Conservation (phyloP, 2,797 vertebrate species). For the Urosaurus nigricauda region DNA sequence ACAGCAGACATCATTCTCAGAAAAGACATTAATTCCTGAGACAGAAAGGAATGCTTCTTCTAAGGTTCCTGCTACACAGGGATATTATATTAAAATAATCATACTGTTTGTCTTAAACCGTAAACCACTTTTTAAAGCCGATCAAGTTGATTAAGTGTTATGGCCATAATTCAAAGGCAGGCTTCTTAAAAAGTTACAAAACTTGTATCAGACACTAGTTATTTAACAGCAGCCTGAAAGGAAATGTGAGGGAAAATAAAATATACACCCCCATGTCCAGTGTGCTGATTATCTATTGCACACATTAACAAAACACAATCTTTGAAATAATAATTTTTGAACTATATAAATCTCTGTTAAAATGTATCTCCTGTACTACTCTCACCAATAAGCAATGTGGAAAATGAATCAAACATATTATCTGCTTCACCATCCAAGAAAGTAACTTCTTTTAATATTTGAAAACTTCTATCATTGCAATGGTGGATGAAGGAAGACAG, state of each 20-base stretch:
- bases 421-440: not conserved
- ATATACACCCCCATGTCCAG: not conserved
- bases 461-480: not conserved
- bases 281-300: not conserved
- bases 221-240: not conserved
- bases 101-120: not conserved
- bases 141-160: not conserved
- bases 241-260: not conserved
- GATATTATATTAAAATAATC: not conserved
- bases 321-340: not conserved
- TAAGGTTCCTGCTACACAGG: not conserved
- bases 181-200: not conserved
- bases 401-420: not conserved
- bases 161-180: not conserved
- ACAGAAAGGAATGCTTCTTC: not conserved
- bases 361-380: not conserved
- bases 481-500: not conserved
- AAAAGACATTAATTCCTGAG: not conserved
- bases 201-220: not conserved
- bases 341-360: not conserved
- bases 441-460: not conserved
- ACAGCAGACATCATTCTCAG: not conserved
- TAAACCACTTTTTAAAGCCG: not conserved
- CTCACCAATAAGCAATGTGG: not conserved
- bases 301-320: not conserved